Evolutionary conservation across 2,797 vertebrate species (phyloP).

Genomic region (Orientallactaga sibirica): DNA sequence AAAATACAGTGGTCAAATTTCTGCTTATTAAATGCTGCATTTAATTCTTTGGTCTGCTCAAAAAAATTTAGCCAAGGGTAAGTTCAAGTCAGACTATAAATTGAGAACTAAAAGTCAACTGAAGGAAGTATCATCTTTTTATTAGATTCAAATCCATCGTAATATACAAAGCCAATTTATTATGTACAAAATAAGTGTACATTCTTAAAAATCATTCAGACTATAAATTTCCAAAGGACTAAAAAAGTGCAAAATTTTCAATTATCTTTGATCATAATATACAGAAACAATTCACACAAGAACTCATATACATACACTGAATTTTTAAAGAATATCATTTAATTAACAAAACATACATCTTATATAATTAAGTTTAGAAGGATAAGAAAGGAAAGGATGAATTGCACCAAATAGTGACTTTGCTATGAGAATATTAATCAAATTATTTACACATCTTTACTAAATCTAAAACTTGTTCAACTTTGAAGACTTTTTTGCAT

Average conservation of each 20-base stretch:
- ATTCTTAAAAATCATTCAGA: slow-evolving; percentile 92
- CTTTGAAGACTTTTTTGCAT: slow-evolving; percentile 87
- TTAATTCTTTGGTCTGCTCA: slow-evolving; percentile 39
- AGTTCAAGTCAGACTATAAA: slow-evolving; percentile 51
- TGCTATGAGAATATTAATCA: slow-evolving; percentile 83
- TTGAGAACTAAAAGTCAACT: slow-evolving; percentile 68
- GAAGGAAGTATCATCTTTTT: slow-evolving; percentile 84
- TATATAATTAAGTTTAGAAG: slow-evolving; percentile 83
- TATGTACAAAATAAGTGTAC: slow-evolving; percentile 95
- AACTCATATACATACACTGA: slow-evolving; percentile 93
- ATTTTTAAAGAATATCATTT: slow-evolving; percentile 76
- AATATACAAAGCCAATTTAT: slow-evolving; percentile 93
- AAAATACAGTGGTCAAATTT: slow-evolving; percentile 37
- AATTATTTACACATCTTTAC: slow-evolving; percentile 83
- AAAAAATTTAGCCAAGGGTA: slow-evolving; percentile 49
- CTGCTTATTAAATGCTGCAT: slow-evolving; percentile 33
- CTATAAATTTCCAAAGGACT: slow-evolving; percentile 95
- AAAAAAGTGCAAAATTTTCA: slow-evolving; percentile 96
- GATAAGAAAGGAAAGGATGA: slow-evolving; percentile 85
- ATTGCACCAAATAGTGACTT: slow-evolving; percentile 89
- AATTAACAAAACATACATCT: slow-evolving; percentile 84
- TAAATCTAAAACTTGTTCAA: slow-evolving; percentile 76
- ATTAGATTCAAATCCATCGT: slow-evolving; percentile 89
- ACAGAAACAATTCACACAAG: slow-evolving; percentile 94
- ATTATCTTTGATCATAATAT: slow-evolving; percentile 94